Evolutionary conservation across 2,888 invertebrate genomes (phyloP), one percentile per base, ranked within the genome.

Genomic region (Balanococcus diminutus): DNA sequence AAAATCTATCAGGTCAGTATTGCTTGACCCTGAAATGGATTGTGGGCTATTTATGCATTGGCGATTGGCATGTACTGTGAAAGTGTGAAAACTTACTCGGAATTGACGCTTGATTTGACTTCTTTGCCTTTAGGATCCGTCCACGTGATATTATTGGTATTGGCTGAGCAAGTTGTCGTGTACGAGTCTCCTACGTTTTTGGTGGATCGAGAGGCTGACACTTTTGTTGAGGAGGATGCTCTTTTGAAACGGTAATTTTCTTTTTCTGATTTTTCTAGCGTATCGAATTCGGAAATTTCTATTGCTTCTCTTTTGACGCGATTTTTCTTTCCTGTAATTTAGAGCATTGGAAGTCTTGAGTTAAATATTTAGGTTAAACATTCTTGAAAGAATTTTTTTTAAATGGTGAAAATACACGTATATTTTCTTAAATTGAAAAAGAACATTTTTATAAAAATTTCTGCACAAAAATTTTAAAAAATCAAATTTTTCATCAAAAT

Each of bases 121-220:
- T 82, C 51, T 31, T 25, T 25, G n/a, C 28, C 19, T 25, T 16
- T 3, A 1, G 82, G 31, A 39, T 56, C 32, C 22, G 2, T 82
- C 82, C 82, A 82, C n/a, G 46, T 51, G 36, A 82, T 46, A n/a
- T 82, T 46, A 14, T n/a, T 82, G 8, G 82, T 31, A n/a, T 51
- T n/a, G 51, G 51, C 51, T 3, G 51, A 51, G 19, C 82, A 82
- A 16, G 31, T 56, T 9, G 56, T 61, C 14, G 46, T 51, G 11
- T 56, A 31, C 8, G 28, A 2, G 2, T 82, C 82, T 14, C 82
- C 82, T 31, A 56, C 61, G 28, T 82, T 82, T 56, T 82, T 82
- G 22, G 0, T 46, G 5, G 31, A n/a, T n/a, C n/a, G n/a, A n/a
- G 16, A 75, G 16, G n/a, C 14, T 0, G 75, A 32, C 19, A 75